Base-by-base conservation (phyloP, 2,888 invertebrate species). In the Quadroppia sp. region DNA sequence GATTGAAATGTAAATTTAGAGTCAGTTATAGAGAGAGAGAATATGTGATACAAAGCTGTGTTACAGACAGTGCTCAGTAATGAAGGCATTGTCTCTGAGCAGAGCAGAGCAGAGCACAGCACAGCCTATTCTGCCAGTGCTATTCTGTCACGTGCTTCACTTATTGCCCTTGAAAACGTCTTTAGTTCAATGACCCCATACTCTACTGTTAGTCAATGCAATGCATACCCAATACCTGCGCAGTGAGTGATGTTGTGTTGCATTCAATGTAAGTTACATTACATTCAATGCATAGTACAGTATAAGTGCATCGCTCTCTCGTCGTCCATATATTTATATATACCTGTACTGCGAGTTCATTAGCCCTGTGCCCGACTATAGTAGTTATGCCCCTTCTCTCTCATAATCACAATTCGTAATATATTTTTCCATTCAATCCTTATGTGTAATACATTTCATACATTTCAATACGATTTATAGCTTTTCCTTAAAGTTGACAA, bases 91-190 rank as follows among this genome's bases (percentile, higher is more conserved):
- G 36, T 36, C 36, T 36, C 36, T 36, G 11, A 7, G 4, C 36
- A 7, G 36, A 7, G 11, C 36, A 36, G 36, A 36, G 11, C 11
- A 36, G 4, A 36, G 11, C 36, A 36, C 11, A 7, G 36, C 36
- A 50, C 20, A 50, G 50, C 20, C 17, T 50, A 50, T 17, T 61
- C 17, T 30, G 30, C 17, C n/a, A 28, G 30, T 30, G 61, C 61
- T 61, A 61, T 61, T 32, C 32, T 32, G 61, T 32, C 73, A 53
- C 69, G 67, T 61, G 64, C 59, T 71, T 53, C 69, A 61, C 59
- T 59, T 53, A 28, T 59, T 71, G 76, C 71, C 76, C 74, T 76
- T 74, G 74, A 76, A 76, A 76, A 70, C 42, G 70, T 59, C 72
- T 36, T 45, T 72, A 72, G 59, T 36, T 67, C 67, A 67, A 67